These are phyloP conservation scores for Phanerotoma sp. DNA, from an alignment of 2,888 invertebrate genomes.

Conservation along the genomic window DNA sequence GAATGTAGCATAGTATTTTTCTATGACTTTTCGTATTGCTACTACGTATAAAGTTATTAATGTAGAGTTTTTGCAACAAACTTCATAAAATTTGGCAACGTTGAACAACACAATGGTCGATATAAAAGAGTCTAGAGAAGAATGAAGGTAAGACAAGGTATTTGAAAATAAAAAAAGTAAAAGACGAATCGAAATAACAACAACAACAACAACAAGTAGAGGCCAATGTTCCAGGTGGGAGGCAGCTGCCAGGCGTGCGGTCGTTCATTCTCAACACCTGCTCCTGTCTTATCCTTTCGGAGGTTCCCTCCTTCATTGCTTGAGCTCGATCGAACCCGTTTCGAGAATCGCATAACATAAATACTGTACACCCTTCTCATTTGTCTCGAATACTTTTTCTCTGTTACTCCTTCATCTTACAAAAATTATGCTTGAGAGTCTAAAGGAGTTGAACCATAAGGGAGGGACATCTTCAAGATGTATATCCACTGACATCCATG, in stretches of 20 bases:
- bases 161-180: slow-evolving; percentile 11
- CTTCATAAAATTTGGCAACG: no score
- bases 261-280: slow-evolving; percentile 47
- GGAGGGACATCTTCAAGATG: not conserved
- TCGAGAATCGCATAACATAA: no score
- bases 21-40: no score
- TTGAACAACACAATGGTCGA: no score
- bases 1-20: no score
- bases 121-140: no score
- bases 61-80: no score
- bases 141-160: not conserved
- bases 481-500: slow-evolving; percentile 25
- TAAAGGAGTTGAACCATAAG: not conserved
- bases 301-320: slow-evolving; percentile 13
- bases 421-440: not conserved
- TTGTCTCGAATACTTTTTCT: slow-evolving; percentile 16
- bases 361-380: slow-evolving; percentile 7
- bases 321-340: no score
- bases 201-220: slow-evolving; percentile 14
- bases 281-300: slow-evolving; percentile 33
- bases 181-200: slow-evolving; percentile 18
- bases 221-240: slow-evolving; percentile 54
- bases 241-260: slow-evolving; percentile 55
- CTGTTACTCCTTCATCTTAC: not conserved
- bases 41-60: no score